Base-by-base conservation (phyloP, 2,113 vertebrate genomes). In the Cololabis saira region DNA sequence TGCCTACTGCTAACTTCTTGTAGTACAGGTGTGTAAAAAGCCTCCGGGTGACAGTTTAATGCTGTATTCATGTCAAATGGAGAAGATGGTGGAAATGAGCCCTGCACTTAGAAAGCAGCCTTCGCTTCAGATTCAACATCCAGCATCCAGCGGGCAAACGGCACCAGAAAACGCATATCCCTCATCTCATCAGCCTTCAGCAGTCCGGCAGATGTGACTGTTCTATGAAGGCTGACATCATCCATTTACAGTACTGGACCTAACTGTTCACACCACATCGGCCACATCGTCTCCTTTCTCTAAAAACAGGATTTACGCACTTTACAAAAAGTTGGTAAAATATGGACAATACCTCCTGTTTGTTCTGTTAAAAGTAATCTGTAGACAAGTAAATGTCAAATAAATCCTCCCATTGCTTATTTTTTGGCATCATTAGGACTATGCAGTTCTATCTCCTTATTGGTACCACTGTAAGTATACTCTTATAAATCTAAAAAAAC, bases 31-130 rank as follows among this genome's bases (percentile, higher is more conserved):
- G 77, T 84, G 73, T 64, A 67, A 77, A 81, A 78, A 66, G 78
- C 77, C 72, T 67, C 44, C 12, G 48, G 77, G 40, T 84, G 78
- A 80, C 75, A 72, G 72, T 71, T 84, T 77, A 83, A 83, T 78
- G 57, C 70, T 67, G 61, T 40, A 60, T 68, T 80, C 24, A 12
- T 83, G 78, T 87, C 42, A 10, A 58, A 49, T 14, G 67, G 47
- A 60, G 74, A 27, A 12, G 8, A 73, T 22, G 61, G 61, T 52
- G 40, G 56, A 74, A 61, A 53, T 71, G 58, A 43, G 18, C 11
- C 10, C 12, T 17, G 2, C 8, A 12, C 30, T 45, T 48, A 17
- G 42, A 68, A 52, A 67, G 50, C 18, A 40, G 21, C 43, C 56
- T 70, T 74, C 58, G 53, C 51, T 76, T 68, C 14, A 50, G 53